Evolutionary conservation across 2,797 vertebrate species (phyloP).

Genomic region (Sebastes hubbsi): DNA sequence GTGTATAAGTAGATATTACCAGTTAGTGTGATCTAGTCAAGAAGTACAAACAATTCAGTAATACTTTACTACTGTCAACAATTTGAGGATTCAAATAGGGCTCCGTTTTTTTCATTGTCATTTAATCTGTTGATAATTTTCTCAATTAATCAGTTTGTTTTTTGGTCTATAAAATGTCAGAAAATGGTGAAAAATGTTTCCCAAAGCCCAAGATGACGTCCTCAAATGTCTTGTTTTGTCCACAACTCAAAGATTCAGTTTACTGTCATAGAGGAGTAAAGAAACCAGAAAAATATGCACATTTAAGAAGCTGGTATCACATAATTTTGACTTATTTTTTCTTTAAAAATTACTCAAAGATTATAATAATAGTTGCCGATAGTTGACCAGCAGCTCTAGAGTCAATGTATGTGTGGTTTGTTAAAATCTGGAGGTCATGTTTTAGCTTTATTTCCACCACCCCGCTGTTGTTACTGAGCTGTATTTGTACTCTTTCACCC

Average conservation of each 20-base stretch:
- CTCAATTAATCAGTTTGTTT: no score
- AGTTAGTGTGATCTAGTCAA: background rate
- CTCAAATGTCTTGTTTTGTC: no score
- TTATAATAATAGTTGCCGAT: no score
- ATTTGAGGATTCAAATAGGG: background rate
- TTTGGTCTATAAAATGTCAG: no score
- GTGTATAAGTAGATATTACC: background rate
- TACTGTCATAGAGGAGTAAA: background rate
- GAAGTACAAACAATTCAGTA: background rate
- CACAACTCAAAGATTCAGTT: background rate
- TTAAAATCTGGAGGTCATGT: background rate
- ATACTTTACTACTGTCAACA: background rate
- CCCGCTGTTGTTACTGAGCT: background rate
- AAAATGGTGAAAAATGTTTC: no score
- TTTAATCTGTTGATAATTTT: no score
- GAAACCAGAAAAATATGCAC: background rate
- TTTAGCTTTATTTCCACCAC: background rate
- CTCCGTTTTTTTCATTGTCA: no score
- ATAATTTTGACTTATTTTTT: no score
- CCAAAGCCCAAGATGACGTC: no score
- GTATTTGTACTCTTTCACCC: slow-evolving; percentile 2
- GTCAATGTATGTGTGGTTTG: background rate
- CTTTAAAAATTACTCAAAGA: no score
- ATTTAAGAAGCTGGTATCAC: background rate
- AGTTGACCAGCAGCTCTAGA: background rate